Percentiles rank a stretch among this genome's conserved stretches.
These are phyloP conservation scores for Gymnodraco acuticeps DNA, from an alignment of 2,797 vertebrate genomes.

Conservation along the genomic window DNA sequence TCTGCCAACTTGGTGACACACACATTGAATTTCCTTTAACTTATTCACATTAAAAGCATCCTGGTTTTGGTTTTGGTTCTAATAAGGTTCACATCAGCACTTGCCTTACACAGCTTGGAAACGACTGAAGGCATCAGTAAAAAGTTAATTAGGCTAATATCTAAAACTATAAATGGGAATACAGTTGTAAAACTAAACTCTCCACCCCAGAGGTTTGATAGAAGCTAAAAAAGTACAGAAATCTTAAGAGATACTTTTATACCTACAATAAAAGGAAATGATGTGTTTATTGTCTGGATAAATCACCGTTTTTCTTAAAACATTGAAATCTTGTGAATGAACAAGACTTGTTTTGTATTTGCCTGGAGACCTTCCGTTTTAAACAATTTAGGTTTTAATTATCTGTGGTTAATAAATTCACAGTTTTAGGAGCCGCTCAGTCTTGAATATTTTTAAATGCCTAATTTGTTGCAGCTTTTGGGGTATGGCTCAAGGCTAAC, in stretches of 20 bases:
- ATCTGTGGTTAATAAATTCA: background rate
- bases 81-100: too few species aligned
- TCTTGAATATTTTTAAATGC: slow-evolving; percentile 20
- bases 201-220: too few species aligned
- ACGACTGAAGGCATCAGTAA: too few species aligned
- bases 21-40: too few species aligned
- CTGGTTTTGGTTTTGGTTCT: too few species aligned
- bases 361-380: background rate
- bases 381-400: background rate
- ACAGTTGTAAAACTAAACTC: too few species aligned
- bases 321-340: background rate
- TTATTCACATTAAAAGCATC: too few species aligned
- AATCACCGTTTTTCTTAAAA: background rate
- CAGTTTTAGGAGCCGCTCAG: background rate
- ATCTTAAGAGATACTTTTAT: too few species aligned
- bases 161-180: too few species aligned
- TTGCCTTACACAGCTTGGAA: too few species aligned
- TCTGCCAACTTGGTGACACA: background rate
- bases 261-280: background rate
- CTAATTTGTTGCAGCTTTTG: background rate
- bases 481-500: slow-evolving; percentile 16
- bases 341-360: background rate
- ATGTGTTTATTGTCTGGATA: background rate
- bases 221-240: too few species aligned
- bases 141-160: too few species aligned